Base-by-base conservation (phyloP, 53 echinoderm and acorn worm genomes). In the Glandiceps talaboti region DNA sequence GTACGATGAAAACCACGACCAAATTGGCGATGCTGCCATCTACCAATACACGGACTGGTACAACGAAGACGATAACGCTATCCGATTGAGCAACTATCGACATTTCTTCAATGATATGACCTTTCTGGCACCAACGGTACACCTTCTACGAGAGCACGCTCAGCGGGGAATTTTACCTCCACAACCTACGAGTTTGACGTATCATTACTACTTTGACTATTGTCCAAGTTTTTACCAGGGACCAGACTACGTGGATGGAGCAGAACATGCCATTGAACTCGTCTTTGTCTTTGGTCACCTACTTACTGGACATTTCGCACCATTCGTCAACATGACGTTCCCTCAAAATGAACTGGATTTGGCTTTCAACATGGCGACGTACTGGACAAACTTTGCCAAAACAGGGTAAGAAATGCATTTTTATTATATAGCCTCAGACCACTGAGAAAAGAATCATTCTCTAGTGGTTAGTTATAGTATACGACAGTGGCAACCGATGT, bases 361-460 rank as follows among this genome's bases (percentile, higher is more conserved):
- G 30, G 84, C 85, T 0, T 79, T 81, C n/a, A 82, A 82, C 30
- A 80, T 95, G 83, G 92, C 92, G 90, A 87, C 90, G 0, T 92
- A 90, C 72, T 92, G 96, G 96, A 86, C 89, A 1, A 95, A 95
- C 82, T 95, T 95, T 92, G 96, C 90, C 33, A 95, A 95, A 84
- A 90, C 83, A 77, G 96, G 96, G 96, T 95, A 81, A 94, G 90
- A n/a, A n/a, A n/a, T n/a, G n/a, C n/a, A n/a, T n/a, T n/a, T n/a
- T n/a, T n/a, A n/a, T n/a, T n/a, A n/a, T n/a, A n/a, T n/a, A n/a
- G n/a, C n/a, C n/a, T n/a, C n/a, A n/a, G n/a, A n/a, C n/a, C n/a
- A n/a, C n/a, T n/a, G n/a, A n/a, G n/a, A n/a, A n/a, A n/a, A n/a
- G n/a, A n/a, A n/a, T n/a, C n/a, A n/a, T n/a, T n/a, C n/a, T n/a